These are phyloP conservation scores for Caenorhabditis auriculariae DNA, from an alignment of 2,888 invertebrate species.

Conservation along the genomic window DNA sequence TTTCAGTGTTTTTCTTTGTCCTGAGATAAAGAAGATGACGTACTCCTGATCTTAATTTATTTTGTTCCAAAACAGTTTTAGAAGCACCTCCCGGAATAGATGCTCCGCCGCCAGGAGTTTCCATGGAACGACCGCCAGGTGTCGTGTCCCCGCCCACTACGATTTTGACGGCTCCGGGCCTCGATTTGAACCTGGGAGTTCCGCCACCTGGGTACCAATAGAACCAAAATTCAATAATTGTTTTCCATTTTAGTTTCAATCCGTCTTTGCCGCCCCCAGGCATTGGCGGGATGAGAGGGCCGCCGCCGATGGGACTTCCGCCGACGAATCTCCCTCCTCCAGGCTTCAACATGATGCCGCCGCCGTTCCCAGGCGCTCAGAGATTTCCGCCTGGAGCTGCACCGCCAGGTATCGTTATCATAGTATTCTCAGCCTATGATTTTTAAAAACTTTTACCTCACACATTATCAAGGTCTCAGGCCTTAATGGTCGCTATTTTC, in stretches of 20 bases:
- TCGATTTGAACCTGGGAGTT: constrained; percentile 12
- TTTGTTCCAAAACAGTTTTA: constrained; percentile 1
- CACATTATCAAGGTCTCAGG: too few species aligned
- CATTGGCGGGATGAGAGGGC: too few species aligned
- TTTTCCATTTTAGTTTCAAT: constrained; percentile 18
- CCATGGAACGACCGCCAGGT: constrained; percentile 25
- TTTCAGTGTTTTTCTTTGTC: neutral
- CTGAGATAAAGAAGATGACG: neutral
- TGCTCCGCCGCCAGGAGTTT: too few species aligned
- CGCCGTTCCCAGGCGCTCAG: too few species aligned
- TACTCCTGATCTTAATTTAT: constrained; percentile 5
- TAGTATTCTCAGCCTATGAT: too few species aligned
- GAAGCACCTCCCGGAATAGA: constrained; percentile 43
- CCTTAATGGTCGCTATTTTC: too few species aligned
- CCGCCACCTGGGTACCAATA: constrained; percentile 20
- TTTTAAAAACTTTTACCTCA: too few species aligned
- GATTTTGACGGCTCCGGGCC: constrained; percentile 1
- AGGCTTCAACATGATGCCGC: constrained; percentile 9
- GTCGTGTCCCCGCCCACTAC: constrained; percentile 10
- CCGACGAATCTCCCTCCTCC: too few species aligned
- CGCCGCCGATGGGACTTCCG: constrained; percentile 15
- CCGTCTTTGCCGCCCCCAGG: constrained; percentile 37
- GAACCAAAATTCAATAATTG: neutral
- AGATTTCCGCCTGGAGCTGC: too few species aligned
- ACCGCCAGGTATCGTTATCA: too few species aligned